Conservation (phyloP, 1,140 invertebrate genomes). For the Formica exsecta region DNA sequence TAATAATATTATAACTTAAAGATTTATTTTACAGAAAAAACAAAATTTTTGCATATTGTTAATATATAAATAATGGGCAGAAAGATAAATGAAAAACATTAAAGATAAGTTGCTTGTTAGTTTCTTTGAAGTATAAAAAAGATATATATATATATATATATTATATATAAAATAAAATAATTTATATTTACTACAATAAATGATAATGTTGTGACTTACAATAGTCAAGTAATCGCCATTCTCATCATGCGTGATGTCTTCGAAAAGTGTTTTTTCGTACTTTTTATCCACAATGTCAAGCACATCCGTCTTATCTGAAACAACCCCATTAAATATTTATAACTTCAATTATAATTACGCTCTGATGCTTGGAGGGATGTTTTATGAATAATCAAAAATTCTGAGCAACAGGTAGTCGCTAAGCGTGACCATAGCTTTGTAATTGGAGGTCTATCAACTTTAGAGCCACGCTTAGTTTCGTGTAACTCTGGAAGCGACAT, state of each 20-base stretch:
- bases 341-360: conserved; percentile 4
- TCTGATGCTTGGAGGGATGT: background rate
- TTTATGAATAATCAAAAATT: conserved; percentile 18
- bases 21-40: background rate
- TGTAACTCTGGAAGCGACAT: background rate
- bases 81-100: background rate
- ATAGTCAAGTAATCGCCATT: conserved; percentile 66
- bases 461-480: background rate
- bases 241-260: conserved; percentile 61
- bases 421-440: background rate
- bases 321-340: background rate
- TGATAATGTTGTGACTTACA: conserved; percentile 58
- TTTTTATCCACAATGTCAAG: conserved; percentile 62
- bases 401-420: conserved; percentile 18
- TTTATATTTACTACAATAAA: background rate
- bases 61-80: background rate
- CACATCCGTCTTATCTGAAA: conserved; percentile 64
- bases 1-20: background rate
- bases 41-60: background rate
- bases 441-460: background rate
- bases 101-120: too few species aligned
- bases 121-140: background rate
- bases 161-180: background rate
- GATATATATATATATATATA: background rate
- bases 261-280: conserved; percentile 66